Conservation (phyloP, 2,888 invertebrate species). For the Saturnia pavonia region DNA sequence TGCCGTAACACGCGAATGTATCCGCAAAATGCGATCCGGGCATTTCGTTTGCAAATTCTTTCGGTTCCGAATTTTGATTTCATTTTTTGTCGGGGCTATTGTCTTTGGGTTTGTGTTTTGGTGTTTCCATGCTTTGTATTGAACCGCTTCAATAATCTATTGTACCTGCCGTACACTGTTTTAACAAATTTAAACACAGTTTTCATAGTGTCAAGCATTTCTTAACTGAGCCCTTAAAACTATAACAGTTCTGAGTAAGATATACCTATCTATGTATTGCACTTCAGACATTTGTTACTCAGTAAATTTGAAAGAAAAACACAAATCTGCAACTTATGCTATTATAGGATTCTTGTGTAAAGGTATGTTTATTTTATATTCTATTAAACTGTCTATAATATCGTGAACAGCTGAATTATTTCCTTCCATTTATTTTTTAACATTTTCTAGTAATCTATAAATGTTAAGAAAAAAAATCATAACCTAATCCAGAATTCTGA, state of each 20-base stretch:
- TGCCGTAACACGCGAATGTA: conserved; percentile 81
- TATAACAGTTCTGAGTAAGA: neutral
- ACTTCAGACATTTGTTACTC: too few species aligned
- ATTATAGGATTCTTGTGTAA: too few species aligned
- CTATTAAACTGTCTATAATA: too few species aligned
- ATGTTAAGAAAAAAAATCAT: neutral
- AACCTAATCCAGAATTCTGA: neutral
- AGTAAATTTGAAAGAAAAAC: too few species aligned
- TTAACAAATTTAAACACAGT: neutral
- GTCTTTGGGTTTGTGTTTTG: conserved; percentile 67
- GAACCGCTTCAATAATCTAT: conserved; percentile 22
- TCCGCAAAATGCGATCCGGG: conserved; percentile 79
- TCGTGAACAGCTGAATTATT: too few species aligned
- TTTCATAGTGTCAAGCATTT: neutral
- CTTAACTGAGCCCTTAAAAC: neutral
- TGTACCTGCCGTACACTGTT: neutral
- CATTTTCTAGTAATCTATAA: neutral
- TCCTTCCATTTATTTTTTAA: too few species aligned
- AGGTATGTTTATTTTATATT: too few species aligned
- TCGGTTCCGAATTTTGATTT: conserved; percentile 48
- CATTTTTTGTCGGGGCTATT: conserved; percentile 73
- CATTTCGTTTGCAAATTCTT: conserved; percentile 79
- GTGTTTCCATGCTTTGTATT: conserved; percentile 52
- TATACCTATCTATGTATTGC: neutral
- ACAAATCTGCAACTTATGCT: too few species aligned